A percentile compares a stretch with the other conserved stretches of the same genome.
Evolutionary conservation across 2,888 invertebrate species (phyloP).

Genomic region (Carcina quercana): DNA sequence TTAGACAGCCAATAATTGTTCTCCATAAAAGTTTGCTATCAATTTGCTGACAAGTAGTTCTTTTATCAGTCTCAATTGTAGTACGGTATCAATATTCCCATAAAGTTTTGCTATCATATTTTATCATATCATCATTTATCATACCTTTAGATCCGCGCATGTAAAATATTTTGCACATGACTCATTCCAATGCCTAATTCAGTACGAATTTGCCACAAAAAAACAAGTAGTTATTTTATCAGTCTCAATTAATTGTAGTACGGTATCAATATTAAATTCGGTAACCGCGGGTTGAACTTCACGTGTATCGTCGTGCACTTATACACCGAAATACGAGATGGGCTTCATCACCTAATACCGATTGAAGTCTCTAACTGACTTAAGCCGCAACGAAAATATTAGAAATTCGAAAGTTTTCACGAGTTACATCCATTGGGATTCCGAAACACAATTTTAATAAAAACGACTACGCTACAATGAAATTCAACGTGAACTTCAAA

Average conservation of each 20-base stretch:
- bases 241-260: slow-evolving; percentile 2
- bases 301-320: not conserved
- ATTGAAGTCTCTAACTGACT: not conserved
- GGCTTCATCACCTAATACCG: slow-evolving; percentile 1
- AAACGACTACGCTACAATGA: not conserved
- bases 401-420: not conserved
- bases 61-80: too few species aligned
- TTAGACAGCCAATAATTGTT: too few species aligned
- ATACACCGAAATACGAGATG: not conserved
- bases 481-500: too few species aligned
- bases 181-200: not conserved
- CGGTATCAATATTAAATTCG: not conserved
- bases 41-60: too few species aligned
- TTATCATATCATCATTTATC: too few species aligned
- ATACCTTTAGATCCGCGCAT: too few species aligned
- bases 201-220: not conserved
- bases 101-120: too few species aligned
- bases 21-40: too few species aligned
- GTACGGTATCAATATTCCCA: too few species aligned
- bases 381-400: not conserved
- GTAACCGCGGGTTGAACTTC: not conserved
- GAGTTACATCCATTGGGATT: not conserved
- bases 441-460: not conserved
- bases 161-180: not conserved
- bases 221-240: slow-evolving; percentile 3